Conservation (phyloP, 2,113 vertebrate species). For the Trachemys scripta region DNA sequence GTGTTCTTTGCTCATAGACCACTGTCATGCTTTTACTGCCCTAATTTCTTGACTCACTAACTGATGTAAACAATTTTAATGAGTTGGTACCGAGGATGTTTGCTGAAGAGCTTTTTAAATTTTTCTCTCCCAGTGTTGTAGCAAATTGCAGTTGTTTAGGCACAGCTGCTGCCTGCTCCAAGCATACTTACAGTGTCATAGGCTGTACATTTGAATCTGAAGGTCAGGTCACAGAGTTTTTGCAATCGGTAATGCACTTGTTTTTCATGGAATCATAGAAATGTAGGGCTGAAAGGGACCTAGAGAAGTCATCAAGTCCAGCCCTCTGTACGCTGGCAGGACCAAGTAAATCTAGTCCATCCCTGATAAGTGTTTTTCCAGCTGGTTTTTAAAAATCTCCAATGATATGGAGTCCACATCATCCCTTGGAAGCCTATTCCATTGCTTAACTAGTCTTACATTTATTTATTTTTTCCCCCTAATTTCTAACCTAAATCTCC, state of each 20-base stretch:
- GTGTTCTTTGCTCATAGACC: background rate
- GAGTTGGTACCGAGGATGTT: constrained; percentile 66
- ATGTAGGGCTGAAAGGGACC: background rate
- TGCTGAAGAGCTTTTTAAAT: constrained; percentile 74
- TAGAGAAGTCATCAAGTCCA: background rate
- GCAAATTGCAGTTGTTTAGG: constrained; percentile 79
- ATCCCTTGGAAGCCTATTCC: background rate
- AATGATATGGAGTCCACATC: background rate
- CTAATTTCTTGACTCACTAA: constrained; percentile 71
- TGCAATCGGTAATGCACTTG: constrained; percentile 36
- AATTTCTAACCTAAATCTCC: background rate
- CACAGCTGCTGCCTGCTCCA: constrained; percentile 79
- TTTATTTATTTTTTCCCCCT: background rate
- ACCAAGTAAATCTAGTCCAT: too few relatives aligned
- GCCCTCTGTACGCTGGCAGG: background rate
- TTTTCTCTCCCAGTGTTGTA: constrained; percentile 62
- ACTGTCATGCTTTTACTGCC: constrained; percentile 48
- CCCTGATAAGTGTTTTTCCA: background rate
- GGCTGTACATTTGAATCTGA: constrained; percentile 47
- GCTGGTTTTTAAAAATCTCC: background rate
- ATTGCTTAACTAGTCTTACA: background rate
- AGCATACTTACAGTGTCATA: constrained; percentile 55
- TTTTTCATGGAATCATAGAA: constrained; percentile 11
- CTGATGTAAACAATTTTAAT: constrained; percentile 75
- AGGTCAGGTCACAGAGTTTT: constrained; percentile 59